These are phyloP conservation scores for Gobionotothen gibberifrons DNA, from an alignment of 2,797 vertebrate species.

Conservation along the genomic window DNA sequence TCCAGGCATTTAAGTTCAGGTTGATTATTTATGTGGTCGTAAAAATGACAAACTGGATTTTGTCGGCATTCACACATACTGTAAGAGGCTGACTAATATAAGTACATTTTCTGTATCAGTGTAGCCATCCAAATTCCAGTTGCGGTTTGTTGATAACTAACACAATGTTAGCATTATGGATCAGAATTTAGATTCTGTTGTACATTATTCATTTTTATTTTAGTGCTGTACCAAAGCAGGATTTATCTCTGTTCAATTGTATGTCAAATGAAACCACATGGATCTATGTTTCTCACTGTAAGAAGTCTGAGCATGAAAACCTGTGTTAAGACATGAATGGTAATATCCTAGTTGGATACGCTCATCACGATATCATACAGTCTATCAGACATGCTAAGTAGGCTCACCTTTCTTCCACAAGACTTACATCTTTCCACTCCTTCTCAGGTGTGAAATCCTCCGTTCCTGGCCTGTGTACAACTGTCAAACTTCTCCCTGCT, in stretches of 20 bases:
- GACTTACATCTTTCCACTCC: conserved; percentile 18
- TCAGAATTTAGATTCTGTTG: neutral
- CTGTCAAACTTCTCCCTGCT: conserved; percentile 44
- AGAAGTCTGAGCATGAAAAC: neutral
- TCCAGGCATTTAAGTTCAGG: neutral
- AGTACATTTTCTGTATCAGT: conserved; percentile 10
- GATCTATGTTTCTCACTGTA: conserved; percentile 11
- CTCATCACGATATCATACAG: conserved; percentile 44
- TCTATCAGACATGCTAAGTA: conserved; percentile 40
- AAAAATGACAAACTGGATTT: conserved; percentile 23
- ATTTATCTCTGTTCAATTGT: neutral
- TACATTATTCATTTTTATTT: neutral
- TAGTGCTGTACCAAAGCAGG: conserved; percentile 13
- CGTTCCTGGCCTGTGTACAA: conserved; percentile 42
- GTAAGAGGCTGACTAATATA: neutral
- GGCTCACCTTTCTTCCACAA: conserved; percentile 25
- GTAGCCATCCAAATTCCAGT: neutral
- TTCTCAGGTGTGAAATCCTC: conserved; percentile 33
- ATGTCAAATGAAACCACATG: neutral
- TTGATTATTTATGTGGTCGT: neutral
- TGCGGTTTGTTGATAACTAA: conserved; percentile 23
- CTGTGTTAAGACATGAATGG: conserved; percentile 37
- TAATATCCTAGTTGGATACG: conserved; percentile 12
- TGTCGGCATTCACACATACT: conserved; percentile 9
- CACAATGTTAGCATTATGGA: neutral